Conservation (phyloP, 2,797 vertebrate genomes). For the Myotis daubentonii region DNA sequence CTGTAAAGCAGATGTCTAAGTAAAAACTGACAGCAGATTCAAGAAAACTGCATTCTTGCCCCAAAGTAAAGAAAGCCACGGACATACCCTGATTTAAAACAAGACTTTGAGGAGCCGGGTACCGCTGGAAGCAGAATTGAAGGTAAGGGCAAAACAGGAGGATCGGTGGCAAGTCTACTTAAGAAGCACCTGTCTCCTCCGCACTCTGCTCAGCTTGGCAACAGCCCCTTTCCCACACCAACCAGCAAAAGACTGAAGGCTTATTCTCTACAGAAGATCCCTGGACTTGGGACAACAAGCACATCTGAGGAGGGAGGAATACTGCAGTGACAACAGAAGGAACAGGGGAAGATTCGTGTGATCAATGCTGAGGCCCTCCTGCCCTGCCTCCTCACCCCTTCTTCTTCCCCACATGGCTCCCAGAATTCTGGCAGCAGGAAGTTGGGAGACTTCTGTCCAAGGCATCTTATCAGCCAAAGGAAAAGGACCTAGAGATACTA, state of each 20-base stretch:
- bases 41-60: neutral
- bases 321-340: neutral
- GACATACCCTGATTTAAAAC: neutral
- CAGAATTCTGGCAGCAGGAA: neutral
- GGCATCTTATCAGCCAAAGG: neutral
- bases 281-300: too few species aligned
- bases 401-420: neutral
- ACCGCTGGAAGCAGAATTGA: neutral
- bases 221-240: neutral
- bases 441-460: neutral
- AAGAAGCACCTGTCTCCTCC: neutral
- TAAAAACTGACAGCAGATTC: neutral
- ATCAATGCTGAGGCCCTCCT: neutral
- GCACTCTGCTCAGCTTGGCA: neutral
- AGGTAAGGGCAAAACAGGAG: neutral
- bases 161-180: neutral
- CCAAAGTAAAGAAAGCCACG: neutral
- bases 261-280: neutral
- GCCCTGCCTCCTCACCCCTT: neutral
- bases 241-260: neutral
- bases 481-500: neutral
- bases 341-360: neutral
- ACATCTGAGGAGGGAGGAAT: neutral
- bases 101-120: neutral
- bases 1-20: conserved; percentile 47